Percentiles rank a stretch among this genome's conserved stretches.
These are phyloP conservation scores for Cephalopachus bancanus DNA, from an alignment of 2,797 vertebrate genomes.

Conservation along the genomic window DNA sequence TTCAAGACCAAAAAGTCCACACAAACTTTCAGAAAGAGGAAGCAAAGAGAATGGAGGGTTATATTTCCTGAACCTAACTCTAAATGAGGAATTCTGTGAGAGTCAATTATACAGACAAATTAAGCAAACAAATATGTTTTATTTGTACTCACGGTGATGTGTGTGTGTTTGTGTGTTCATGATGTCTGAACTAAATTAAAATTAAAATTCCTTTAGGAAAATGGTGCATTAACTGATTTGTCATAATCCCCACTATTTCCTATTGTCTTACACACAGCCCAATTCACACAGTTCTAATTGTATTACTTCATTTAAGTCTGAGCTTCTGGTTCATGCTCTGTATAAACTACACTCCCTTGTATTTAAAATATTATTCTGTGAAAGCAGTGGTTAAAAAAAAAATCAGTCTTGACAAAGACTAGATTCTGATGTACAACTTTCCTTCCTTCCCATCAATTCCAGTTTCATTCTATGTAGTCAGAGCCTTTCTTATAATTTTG, in stretches of 20 bases:
- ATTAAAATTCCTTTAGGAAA: background rate
- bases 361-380: background rate
- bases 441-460: background rate
- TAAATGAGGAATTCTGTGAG: background rate
- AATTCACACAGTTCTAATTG: background rate
- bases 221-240: background rate
- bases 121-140: background rate
- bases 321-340: background rate
- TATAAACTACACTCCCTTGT: background rate
- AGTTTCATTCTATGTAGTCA: background rate
- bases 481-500: background rate
- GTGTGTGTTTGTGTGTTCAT: background rate
- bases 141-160: background rate
- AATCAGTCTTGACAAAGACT: background rate
- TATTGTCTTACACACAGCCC: background rate
- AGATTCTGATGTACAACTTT: background rate
- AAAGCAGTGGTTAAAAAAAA: background rate
- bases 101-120: background rate
- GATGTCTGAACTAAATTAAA: background rate
- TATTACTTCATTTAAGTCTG: background rate
- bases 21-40: background rate
- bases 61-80: background rate
- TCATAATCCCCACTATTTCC: background rate
- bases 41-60: rapidly evolving
- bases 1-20: background rate